These are phyloP conservation scores for Pseudochirops cupreus DNA, from an alignment of 2,797 vertebrate species.

Conservation along the genomic window DNA sequence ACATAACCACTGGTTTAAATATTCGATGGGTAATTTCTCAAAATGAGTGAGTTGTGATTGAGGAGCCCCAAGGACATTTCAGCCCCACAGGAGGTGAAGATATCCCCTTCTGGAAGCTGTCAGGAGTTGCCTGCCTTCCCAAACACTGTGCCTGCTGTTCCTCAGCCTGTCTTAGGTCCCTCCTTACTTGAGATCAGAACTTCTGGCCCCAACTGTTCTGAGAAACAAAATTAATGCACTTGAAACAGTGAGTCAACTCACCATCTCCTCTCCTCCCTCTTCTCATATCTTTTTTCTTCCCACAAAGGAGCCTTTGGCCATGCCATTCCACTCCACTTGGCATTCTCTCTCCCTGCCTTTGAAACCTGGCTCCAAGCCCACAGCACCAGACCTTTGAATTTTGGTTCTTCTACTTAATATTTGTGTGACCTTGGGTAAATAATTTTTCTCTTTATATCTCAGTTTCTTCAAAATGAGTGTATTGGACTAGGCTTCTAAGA, in stretches of 20 bases:
- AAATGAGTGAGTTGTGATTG: slow-evolving; percentile 55
- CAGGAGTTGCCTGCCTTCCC: not conserved
- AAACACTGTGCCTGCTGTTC: not conserved
- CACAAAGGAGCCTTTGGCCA: not conserved
- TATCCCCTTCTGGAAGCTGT: not conserved
- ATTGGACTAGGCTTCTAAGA: not conserved
- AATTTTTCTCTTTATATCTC: not conserved
- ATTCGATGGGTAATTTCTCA: slow-evolving; percentile 64
- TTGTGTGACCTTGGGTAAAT: not conserved
- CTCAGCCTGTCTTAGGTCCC: not conserved
- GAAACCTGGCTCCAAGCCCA: not conserved
- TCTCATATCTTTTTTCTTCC: not conserved
- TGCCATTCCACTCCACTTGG: not conserved
- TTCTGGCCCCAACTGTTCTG: slow-evolving; percentile 44
- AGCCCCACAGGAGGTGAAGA: slow-evolving; percentile 51
- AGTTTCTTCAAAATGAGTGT: not conserved
- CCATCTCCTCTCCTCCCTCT: not conserved
- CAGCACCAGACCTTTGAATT: not conserved
- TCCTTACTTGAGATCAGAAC: slow-evolving; percentile 53
- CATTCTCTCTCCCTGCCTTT: not conserved
- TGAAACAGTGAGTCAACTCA: slow-evolving; percentile 22
- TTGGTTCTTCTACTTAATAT: not conserved
- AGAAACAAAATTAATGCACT: slow-evolving; percentile 52
- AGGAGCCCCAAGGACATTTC: slow-evolving; percentile 61
- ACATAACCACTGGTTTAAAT: slow-evolving; percentile 12